These are phyloP conservation scores for Rhinella marina DNA, from an alignment of 2,797 vertebrate species.

Conservation along the genomic window DNA sequence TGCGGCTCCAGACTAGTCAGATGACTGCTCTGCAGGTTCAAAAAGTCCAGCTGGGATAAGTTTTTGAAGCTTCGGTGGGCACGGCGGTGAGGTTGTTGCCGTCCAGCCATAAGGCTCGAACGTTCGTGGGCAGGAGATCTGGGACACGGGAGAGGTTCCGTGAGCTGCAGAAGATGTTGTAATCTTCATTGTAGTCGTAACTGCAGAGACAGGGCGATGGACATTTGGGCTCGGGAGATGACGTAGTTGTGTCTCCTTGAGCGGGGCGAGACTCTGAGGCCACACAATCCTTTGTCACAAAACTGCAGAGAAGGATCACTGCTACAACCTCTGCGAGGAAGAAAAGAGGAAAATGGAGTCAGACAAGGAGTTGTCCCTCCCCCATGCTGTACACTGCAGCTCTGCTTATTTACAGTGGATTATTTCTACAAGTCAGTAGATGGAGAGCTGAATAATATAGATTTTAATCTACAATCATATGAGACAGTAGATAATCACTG, in stretches of 20 bases:
- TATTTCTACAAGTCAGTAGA: neutral
- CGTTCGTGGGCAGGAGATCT: constrained; percentile 73
- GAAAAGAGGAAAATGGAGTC: neutral
- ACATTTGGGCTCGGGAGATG: constrained; percentile 76
- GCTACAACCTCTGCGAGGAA: constrained; percentile 62
- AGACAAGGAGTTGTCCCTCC: neutral
- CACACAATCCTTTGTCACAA: constrained; percentile 54
- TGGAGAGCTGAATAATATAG: neutral
- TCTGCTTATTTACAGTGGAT: neutral
- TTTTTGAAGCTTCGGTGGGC: constrained; percentile 78
- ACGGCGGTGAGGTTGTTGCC: constrained; percentile 85
- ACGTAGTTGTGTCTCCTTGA: constrained; percentile 65
- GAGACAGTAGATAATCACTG: neutral
- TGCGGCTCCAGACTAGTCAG: constrained; percentile 81
- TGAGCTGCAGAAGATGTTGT: constrained; percentile 89
- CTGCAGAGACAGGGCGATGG: constrained; percentile 83
- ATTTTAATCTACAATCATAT: neutral
- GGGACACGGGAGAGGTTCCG: constrained; percentile 84
- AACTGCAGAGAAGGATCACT: constrained; percentile 57
- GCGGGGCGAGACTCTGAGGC: constrained; percentile 51
- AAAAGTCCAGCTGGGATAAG: constrained; percentile 84
- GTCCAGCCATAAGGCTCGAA: constrained; percentile 89
- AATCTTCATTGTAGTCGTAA: constrained; percentile 81
- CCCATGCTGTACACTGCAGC: neutral
- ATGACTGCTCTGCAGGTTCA: constrained; percentile 89